A percentile compares a stretch with the other conserved stretches of the same genome.
Evolutionary conservation across 2,797 vertebrate genomes (phyloP).

Genomic region (Carapus acus): DNA sequence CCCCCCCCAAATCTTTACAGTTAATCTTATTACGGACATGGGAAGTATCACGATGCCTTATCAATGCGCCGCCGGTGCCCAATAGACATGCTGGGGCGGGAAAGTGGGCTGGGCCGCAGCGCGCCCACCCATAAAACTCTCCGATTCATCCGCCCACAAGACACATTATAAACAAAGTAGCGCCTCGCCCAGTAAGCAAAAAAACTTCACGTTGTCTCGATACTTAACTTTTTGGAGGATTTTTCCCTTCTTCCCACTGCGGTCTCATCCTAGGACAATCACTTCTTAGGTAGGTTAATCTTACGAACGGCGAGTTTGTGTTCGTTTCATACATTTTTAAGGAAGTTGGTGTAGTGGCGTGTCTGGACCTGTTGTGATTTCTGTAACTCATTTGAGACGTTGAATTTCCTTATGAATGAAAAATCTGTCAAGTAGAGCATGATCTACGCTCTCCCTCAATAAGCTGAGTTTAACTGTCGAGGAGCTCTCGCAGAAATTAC

Average conservation of each 20-base stretch:
- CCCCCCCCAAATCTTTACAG: no score
- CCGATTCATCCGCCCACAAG: constrained; percentile 59
- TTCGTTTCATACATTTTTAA: background rate
- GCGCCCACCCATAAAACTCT: constrained; percentile 66
- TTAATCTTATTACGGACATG: constrained; percentile 10
- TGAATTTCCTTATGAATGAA: no score
- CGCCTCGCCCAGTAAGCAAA: constrained; percentile 5
- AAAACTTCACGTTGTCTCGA: background rate
- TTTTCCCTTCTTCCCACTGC: constrained; percentile 33
- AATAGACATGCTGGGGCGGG: constrained; percentile 53
- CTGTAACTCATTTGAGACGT: no score
- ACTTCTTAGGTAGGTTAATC: constrained; percentile 45
- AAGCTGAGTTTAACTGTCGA: no score
- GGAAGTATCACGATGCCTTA: constrained; percentile 33
- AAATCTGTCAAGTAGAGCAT: no score
- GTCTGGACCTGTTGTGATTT: constrained; percentile 26
- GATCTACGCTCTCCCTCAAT: no score
- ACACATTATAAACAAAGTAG: constrained; percentile 65
- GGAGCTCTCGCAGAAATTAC: no score
- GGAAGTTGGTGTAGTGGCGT: background rate
- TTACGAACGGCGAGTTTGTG: background rate
- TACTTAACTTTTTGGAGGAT: constrained; percentile 32
- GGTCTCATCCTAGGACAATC: constrained; percentile 50
- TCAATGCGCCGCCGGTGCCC: constrained; percentile 55
- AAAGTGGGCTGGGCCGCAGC: constrained; percentile 61